A percentile compares a stretch with the other conserved stretches of the same genome.
Evolutionary conservation across 2,888 invertebrate genomes (phyloP).

Genomic region (Anodontia alba): DNA sequence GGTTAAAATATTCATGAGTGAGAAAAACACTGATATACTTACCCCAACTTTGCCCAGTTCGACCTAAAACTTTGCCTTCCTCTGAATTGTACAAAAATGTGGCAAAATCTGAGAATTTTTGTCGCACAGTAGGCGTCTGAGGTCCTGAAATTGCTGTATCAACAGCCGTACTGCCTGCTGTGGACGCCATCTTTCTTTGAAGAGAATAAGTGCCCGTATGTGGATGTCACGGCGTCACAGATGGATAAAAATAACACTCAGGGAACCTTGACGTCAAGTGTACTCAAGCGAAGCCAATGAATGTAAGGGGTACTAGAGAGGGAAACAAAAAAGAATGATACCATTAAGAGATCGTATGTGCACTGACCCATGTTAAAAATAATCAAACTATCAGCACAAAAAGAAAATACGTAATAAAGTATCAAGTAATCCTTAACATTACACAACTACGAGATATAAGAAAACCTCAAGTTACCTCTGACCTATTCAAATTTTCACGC

Average conservation of each 20-base stretch:
- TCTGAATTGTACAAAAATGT: constrained; percentile 95
- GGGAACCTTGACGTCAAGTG: constrained; percentile 52
- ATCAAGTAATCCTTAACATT: too few species aligned
- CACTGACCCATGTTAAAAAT: too few species aligned
- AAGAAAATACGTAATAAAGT: too few species aligned
- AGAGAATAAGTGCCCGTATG: constrained; percentile 59
- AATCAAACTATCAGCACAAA: too few species aligned
- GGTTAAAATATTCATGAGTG: constrained; percentile 21
- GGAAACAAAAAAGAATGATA: constrained; percentile 3
- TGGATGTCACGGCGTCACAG: constrained; percentile 38
- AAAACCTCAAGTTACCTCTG: neutral
- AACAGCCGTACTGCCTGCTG: constrained; percentile 70
- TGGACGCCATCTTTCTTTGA: constrained; percentile 70
- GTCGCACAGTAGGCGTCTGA: constrained; percentile 62
- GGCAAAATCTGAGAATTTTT: constrained; percentile 64
- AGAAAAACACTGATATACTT: constrained; percentile 51
- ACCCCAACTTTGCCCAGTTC: constrained; percentile 95
- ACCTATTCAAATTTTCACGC: neutral
- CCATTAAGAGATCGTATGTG: too few species aligned
- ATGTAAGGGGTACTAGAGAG: constrained; percentile 24
- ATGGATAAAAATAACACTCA: constrained; percentile 50
- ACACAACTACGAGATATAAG: too few species aligned
- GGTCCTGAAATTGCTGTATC: constrained; percentile 65
- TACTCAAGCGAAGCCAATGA: constrained; percentile 28
- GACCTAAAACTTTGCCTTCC: constrained; percentile 95